Base-by-base conservation (phyloP, 37 sponge, comb jelly and placozoan species). In the Oscarella lobularis region DNA sequence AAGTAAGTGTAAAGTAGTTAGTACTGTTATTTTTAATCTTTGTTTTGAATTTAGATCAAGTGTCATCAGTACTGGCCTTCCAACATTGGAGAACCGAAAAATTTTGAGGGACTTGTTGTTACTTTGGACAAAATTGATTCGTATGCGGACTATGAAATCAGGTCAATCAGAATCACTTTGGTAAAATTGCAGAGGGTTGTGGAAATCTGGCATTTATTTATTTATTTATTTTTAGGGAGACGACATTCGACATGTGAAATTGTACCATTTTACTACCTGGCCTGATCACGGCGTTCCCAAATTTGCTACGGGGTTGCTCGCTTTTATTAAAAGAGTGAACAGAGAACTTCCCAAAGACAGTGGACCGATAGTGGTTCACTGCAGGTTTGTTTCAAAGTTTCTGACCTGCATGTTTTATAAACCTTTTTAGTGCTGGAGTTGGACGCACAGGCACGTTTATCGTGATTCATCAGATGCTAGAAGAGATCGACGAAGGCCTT, bases 31-130 rank as follows among this genome's bases (percentile, higher is more conserved):
- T n/a, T n/a, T n/a, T n/a, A n/a, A n/a, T n/a, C n/a, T n/a, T n/a
- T n/a, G n/a, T n/a, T n/a, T n/a, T n/a, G n/a, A 14, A 27, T 9
- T 20, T 48, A 92, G 92, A 76, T 73, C 32, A 93, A 90, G 70
- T 90, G 95, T 84, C 85, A 87, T 78, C 85, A 77, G 65, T 93
- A 93, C 73, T 93, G 95, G 95, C 88, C 95, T 2, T 83, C 86
- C 0, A 81, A 74, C 41, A 87, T 81, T 1, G 66, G 40, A 27
- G 37, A 48, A 9, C 38, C 54, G 3, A 41, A 39, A 37, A 66
- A 75, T 33, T 38, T 66, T 31, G 69, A 80, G 14, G 55, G 36
- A 27, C 41, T 91, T 4, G 3, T 3, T 3, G 83, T 91, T n/a
- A 76, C 73, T 3, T 33, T 85, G 14, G 67, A 39, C 6, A 69